Conservation (phyloP, 2,888 invertebrate species). For the Rhagophthalmus giganteus region DNA sequence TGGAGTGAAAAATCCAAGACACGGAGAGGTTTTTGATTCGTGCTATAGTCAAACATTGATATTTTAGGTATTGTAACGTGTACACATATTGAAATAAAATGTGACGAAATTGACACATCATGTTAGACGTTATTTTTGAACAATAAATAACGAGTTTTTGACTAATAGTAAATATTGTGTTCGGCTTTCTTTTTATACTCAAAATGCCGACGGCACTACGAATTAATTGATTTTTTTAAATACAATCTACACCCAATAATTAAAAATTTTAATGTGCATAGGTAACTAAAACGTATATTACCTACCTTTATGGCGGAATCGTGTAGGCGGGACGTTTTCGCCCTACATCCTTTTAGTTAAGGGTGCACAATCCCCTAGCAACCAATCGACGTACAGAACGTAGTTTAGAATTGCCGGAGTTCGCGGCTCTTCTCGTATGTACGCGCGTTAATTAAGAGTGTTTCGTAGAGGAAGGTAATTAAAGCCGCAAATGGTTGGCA, state of each 20-base stretch:
- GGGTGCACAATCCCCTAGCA: constrained; percentile 26
- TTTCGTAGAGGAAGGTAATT: constrained; percentile 1
- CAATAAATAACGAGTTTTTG: background rate
- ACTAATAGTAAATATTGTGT: background rate
- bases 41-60: too few species aligned
- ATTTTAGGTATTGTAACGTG: too few species aligned
- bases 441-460: background rate
- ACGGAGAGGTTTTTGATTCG: too few species aligned
- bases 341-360: constrained; percentile 10
- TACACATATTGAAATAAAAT: too few species aligned
- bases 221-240: too few species aligned
- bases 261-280: background rate
- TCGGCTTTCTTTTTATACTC: background rate
- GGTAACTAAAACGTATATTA: background rate
- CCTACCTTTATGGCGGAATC: constrained; percentile 8
- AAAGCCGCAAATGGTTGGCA: background rate
- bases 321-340: constrained; percentile 19
- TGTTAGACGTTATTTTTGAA: too few species aligned
- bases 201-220: background rate
- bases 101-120: too few species aligned
- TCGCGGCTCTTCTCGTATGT: background rate
- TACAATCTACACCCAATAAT: background rate
- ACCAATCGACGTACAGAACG: constrained; percentile 24
- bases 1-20: too few species aligned
- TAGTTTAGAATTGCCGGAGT: constrained; percentile 29